phyloP scores from a whole-genome alignment of 2,888 invertebrate genomes.

The Harmothoe impar region DNA sequence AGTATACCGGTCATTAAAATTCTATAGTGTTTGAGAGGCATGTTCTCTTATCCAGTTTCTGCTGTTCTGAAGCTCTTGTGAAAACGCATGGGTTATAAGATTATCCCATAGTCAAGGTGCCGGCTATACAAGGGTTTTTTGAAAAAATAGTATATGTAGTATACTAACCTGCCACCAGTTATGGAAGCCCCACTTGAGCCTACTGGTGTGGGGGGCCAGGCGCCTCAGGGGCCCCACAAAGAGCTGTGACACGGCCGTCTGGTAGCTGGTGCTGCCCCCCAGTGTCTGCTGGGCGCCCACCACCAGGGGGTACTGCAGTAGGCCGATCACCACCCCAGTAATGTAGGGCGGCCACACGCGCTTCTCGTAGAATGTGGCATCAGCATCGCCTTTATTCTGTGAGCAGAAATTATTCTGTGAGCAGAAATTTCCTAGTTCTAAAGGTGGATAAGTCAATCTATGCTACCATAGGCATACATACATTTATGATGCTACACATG shows the following conservation, averaged over 20 bases:
- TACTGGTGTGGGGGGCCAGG: slow-evolving; percentile 69
- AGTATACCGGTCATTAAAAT: too few relatives aligned
- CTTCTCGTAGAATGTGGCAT: slow-evolving; percentile 37
- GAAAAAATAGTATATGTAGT: too few relatives aligned
- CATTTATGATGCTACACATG: not conserved
- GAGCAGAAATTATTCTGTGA: not conserved
- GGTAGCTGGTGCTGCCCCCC: slow-evolving; percentile 72
- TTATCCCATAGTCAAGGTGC: too few relatives aligned
- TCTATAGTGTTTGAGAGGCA: too few relatives aligned
- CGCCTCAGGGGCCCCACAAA: slow-evolving; percentile 70
- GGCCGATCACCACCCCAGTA: slow-evolving; percentile 72
- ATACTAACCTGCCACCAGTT: slow-evolving; percentile 70
- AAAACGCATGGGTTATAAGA: too few relatives aligned
- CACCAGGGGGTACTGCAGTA: slow-evolving; percentile 74
- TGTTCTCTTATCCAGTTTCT: too few relatives aligned
- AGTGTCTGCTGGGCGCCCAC: slow-evolving; percentile 71
- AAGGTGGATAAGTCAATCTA: too few relatives aligned
- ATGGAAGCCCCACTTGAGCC: slow-evolving; percentile 69
- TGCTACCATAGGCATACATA: too few relatives aligned
- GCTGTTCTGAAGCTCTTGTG: too few relatives aligned
- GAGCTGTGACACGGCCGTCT: slow-evolving; percentile 71
- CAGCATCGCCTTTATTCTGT: slow-evolving; percentile 52
- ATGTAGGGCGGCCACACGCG: slow-evolving; percentile 74
- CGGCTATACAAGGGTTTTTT: too few relatives aligned
- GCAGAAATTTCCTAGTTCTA: too few relatives aligned